phyloP scores from a whole-genome alignment of 2,797 vertebrate genomes.

The Mormyrus hasselquistii region DNA sequence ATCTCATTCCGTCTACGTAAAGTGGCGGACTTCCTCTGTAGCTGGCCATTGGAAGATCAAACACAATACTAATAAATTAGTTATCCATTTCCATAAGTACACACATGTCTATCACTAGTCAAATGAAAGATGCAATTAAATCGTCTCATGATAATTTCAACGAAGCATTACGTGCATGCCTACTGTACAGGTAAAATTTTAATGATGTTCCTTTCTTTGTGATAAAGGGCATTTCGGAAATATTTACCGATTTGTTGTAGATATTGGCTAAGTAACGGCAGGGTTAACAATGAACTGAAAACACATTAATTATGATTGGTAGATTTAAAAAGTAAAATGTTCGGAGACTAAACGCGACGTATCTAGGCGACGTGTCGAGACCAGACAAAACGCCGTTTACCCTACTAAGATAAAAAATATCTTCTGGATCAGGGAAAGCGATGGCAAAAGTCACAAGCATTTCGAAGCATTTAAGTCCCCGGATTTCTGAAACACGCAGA shows the following conservation, averaged over 20 bases:
- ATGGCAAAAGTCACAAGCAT: neutral
- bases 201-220: neutral
- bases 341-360: neutral
- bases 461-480: neutral
- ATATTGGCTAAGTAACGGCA: neutral
- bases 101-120: neutral
- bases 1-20: constrained; percentile 2
- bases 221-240: neutral
- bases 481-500: neutral
- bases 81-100: neutral
- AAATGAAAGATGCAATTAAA: neutral
- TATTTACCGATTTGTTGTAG: neutral
- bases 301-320: neutral
- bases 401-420: neutral
- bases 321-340: neutral
- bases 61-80: neutral
- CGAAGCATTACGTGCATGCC: neutral
- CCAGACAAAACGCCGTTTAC: neutral
- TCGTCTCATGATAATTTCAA: neutral
- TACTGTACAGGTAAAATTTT: neutral
- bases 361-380: neutral
- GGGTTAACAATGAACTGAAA: neutral
- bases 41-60: neutral
- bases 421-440: neutral
- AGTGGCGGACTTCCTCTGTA: neutral